phyloP scores from a whole-genome alignment of 2,113 vertebrate genomes.

The Albula glossodonta region DNA sequence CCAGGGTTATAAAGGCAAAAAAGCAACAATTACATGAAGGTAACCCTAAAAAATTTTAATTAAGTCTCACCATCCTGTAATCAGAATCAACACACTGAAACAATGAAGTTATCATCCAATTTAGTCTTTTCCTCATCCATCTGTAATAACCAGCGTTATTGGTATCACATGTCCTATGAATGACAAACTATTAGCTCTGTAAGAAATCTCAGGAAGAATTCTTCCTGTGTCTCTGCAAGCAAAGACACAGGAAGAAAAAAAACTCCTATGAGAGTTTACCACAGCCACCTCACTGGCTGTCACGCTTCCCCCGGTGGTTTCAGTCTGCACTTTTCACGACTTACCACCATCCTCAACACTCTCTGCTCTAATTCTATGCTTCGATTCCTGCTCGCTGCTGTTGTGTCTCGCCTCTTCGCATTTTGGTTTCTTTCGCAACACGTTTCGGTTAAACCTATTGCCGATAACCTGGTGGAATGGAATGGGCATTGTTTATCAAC shows the following conservation, averaged over 20 bases:
- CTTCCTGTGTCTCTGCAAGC: not conserved
- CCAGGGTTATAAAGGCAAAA: not conserved
- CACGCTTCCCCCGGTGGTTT: slow-evolving; percentile 52
- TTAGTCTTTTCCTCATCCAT: not conserved
- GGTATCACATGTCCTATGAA: slow-evolving; percentile 24
- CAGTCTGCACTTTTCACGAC: slow-evolving; percentile 38
- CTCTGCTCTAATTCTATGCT: not conserved
- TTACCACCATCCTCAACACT: not conserved
- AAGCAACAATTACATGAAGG: slow-evolving; percentile 5
- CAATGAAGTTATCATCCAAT: slow-evolving; percentile 20
- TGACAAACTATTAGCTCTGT: slow-evolving; percentile 34
- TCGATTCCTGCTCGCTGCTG: not conserved
- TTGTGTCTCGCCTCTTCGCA: not conserved
- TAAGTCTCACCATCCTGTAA: slow-evolving; percentile 36
- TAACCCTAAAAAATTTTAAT: slow-evolving; percentile 3
- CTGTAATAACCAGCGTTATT: not conserved
- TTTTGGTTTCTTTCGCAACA: not conserved
- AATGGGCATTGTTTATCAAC: not conserved
- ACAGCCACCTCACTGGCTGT: slow-evolving; percentile 41
- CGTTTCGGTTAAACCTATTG: not conserved
- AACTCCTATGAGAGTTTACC: slow-evolving; percentile 20
- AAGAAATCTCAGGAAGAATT: slow-evolving; percentile 19
- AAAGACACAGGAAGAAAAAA: slow-evolving; percentile 26
- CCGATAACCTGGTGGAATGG: not conserved
- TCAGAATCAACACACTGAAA: slow-evolving; percentile 20